Evolutionary conservation across 2,797 vertebrate genomes (phyloP).

Genomic region (Spinus pinus): DNA sequence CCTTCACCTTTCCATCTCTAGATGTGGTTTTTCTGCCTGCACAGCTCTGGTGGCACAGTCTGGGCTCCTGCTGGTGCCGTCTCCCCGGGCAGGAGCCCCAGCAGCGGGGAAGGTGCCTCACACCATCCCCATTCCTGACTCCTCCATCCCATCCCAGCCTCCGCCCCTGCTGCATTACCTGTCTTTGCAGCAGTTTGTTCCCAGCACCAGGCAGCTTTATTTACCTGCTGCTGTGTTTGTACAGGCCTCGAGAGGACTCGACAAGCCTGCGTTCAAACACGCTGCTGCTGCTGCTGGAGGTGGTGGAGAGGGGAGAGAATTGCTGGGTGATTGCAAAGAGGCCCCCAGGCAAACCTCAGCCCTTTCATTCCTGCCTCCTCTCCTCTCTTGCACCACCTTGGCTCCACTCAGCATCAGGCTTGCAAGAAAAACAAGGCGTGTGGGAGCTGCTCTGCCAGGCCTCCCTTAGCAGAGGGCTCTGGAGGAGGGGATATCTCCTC

Average conservation of each 20-base stretch:
- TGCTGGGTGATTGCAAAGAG: conserved; percentile 49
- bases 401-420: background rate
- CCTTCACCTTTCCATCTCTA: background rate
- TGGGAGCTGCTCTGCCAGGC: background rate
- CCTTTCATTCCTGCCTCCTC: conserved; percentile 52
- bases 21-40: background rate
- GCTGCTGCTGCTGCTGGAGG: background rate
- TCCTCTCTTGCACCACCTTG: conserved; percentile 45
- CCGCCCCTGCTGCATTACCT: background rate
- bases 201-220: background rate
- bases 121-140: background rate
- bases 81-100: background rate
- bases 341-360: conserved; percentile 51
- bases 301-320: background rate
- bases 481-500: background rate
- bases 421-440: conserved; percentile 37
- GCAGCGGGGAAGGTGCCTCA: background rate
- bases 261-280: conserved; percentile 34
- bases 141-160: background rate
- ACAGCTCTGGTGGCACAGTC: accelerated
- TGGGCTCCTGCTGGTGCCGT: background rate
- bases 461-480: background rate
- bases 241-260: conserved; percentile 37
- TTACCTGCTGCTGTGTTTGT: conserved; percentile 40
- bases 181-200: background rate